These are phyloP conservation scores for Cassiopea xamachana DNA, from an alignment of 30 jellyfish, hydroid and myxozoan genomes.

Conservation along the genomic window DNA sequence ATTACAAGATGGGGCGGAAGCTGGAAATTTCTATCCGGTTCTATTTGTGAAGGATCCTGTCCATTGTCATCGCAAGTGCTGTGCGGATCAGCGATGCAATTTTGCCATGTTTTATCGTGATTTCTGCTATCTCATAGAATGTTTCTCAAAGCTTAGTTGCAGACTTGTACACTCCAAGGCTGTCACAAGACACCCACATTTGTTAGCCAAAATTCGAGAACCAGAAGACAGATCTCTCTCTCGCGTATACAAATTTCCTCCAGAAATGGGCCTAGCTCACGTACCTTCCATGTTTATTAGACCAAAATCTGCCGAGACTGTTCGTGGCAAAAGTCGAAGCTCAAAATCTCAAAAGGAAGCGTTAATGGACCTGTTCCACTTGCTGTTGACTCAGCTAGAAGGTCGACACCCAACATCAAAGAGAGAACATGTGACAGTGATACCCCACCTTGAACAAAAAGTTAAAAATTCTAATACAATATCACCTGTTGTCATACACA, in stretches of 20 bases:
- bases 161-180: slow-evolving; percentile 53
- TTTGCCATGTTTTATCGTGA: slow-evolving; percentile 85
- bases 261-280: slow-evolving; percentile 47
- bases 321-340: not conserved
- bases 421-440: not conserved
- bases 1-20: slow-evolving; percentile 80
- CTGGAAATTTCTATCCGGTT: slow-evolving; percentile 86
- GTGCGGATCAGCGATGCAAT: slow-evolving; percentile 74
- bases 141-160: slow-evolving; percentile 70
- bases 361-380: slow-evolving; percentile 43
- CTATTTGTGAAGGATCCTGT: slow-evolving; percentile 71
- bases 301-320: slow-evolving; percentile 40
- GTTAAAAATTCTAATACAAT: slow-evolving; percentile 2
- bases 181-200: slow-evolving; percentile 66
- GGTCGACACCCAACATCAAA: slow-evolving; percentile 9
- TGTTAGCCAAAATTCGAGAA: slow-evolving; percentile 76
- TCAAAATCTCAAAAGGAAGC: not conserved
- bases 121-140: slow-evolving; percentile 84
- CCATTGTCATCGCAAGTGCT: slow-evolving; percentile 85
- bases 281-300: slow-evolving; percentile 57
- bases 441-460: slow-evolving; percentile 11
- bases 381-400: slow-evolving; percentile 25
- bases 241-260: slow-evolving; percentile 62
- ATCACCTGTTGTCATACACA: not conserved
- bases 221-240: slow-evolving; percentile 59